Evolutionary conservation across 1,140 invertebrate species (phyloP).

Genomic region (Eriocheir sinensis): DNA sequence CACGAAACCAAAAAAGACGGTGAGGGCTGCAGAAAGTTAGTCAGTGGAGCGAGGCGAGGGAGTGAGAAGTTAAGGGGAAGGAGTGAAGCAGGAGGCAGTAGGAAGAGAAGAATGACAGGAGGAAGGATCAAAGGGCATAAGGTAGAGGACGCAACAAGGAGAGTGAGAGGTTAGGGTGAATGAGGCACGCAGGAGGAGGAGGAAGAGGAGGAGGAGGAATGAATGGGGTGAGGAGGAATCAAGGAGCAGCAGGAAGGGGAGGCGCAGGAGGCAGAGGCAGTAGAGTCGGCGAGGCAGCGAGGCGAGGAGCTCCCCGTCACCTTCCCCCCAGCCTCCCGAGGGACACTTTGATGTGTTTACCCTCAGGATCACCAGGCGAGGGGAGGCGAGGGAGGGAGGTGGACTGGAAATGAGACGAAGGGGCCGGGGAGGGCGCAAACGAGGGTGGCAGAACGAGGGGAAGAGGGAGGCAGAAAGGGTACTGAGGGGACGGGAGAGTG

Average conservation of each 20-base stretch:
- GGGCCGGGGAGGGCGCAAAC: background rate
- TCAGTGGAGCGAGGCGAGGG: background rate
- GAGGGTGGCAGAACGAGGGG: background rate
- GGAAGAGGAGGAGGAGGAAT: background rate
- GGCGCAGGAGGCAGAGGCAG: background rate
- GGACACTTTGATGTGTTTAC: constrained; percentile 71
- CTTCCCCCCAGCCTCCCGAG: constrained; percentile 43
- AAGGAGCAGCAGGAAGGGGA: background rate
- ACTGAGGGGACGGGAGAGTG: background rate
- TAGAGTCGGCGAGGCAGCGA: background rate
- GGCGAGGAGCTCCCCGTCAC: background rate
- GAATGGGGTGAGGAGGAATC: background rate
- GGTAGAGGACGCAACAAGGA: background rate
- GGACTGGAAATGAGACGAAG: constrained; percentile 41
- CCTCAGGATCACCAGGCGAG: constrained; percentile 66
- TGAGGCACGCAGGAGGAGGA: background rate
- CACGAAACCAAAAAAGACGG: background rate
- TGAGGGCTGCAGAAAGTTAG: background rate
- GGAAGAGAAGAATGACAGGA: background rate
- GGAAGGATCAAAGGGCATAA: background rate
- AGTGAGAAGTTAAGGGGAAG: background rate
- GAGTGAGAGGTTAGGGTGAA: background rate
- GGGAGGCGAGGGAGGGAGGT: background rate
- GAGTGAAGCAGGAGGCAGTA: background rate
- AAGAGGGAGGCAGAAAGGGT: background rate